These are phyloP conservation scores for Plumapathes pennacea DNA, from an alignment of 92 coral and sea anemone species.

Conservation along the genomic window DNA sequence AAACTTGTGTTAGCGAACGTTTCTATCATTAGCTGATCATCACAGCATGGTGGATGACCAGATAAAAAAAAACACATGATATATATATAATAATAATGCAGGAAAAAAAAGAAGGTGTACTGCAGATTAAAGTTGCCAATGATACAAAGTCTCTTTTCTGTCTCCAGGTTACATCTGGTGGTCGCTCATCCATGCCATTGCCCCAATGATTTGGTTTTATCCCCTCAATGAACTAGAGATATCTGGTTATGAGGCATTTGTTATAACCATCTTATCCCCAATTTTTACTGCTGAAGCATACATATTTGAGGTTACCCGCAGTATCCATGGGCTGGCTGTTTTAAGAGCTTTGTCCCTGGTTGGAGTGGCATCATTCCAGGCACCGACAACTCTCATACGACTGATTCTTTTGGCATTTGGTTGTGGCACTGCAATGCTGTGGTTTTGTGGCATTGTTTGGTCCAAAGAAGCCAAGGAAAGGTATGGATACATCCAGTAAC, in stretches of 20 bases:
- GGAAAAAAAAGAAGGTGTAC: no score
- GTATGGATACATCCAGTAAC: conserved; percentile 13
- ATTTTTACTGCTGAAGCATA: conserved; percentile 55
- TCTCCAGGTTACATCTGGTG: conserved; percentile 89
- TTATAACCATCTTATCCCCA: conserved; percentile 75
- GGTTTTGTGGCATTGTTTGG: conserved; percentile 98
- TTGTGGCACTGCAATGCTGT: conserved; percentile 93
- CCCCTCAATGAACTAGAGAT: conserved; percentile 95
- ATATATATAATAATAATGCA: neutral
- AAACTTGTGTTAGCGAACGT: no score
- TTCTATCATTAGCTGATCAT: no score
- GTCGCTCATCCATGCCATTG: conserved; percentile 82
- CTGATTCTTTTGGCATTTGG: conserved; percentile 81
- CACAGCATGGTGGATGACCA: no score
- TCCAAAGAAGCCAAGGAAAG: conserved; percentile 82
- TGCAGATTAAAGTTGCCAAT: no score
- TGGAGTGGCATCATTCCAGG: conserved; percentile 93
- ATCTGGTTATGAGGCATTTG: conserved; percentile 94
- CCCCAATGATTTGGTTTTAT: conserved; percentile 97
- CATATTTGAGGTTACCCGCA: conserved; percentile 62
- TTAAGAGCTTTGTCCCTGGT: conserved; percentile 72
- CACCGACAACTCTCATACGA: conserved; percentile 81
- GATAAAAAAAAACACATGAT: neutral
- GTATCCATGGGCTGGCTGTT: conserved; percentile 83
- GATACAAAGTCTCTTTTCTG: no score